Evolutionary conservation across 1,140 invertebrate species (phyloP), one percentile per base, ranked within the genome.

Genomic region (Apis cerana): DNA sequence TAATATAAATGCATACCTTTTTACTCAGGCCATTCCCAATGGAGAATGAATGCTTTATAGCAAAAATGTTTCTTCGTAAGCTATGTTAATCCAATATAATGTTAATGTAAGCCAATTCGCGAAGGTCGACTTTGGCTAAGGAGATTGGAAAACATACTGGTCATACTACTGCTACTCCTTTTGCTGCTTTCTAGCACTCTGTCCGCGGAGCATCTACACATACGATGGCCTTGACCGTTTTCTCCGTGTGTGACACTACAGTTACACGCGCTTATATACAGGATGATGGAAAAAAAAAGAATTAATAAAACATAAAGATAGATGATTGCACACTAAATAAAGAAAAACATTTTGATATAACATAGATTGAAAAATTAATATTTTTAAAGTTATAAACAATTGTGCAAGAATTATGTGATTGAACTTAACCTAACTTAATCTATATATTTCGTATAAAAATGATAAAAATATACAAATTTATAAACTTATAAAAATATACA

Each of bases 151-250:
- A 83, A 83, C 75, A 52, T 59, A 58, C 19, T 33, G 64, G 56
- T 54, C 23, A 70, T 48, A 27, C 17, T 69, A 43, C 19, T 33
- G n/a, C 68, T 68, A 21, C n/a, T 71, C 17, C 68, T n/a, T 69
- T 23, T 58, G 70, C 75, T 83, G 81, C 81, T 84, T 81, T 86
- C 85, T 81, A 75, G 77, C 3, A 33, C 21, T 58, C 59, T 65
- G 54, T 79, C 19, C 61, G 27, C 68, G 23, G 75, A 68, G 78
- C 62, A 81, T 81, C 74, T 56, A 74, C 75, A 75, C 69, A 75
- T 74, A 75, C 78, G 64, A 56, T 89, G 88, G 87, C 88, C 88
- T 89, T 89, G 88, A 89, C 88, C 88, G 88, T 84, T 89, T 86
- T 88, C 81, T 83, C 72, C 82, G 76, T 79, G 75, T 82, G 70